These are phyloP conservation scores for Stigmatopora argus DNA, from an alignment of 2,113 vertebrate genomes.

Conservation along the genomic window DNA sequence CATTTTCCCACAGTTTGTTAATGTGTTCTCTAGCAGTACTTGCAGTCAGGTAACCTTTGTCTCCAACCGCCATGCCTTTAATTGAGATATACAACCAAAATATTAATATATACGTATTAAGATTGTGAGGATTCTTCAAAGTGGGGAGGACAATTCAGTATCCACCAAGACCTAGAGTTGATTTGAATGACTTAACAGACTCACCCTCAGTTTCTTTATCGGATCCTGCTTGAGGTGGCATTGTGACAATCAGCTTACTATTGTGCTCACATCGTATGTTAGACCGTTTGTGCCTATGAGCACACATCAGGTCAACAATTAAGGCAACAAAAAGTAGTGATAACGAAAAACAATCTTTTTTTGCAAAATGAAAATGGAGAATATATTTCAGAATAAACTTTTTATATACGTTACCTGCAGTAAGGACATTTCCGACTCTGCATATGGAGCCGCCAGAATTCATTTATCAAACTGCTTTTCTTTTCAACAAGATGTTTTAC, in stretches of 20 bases:
- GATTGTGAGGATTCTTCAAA: not conserved
- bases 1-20: slow-evolving; percentile 80
- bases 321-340: not conserved
- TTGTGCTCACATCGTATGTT: slow-evolving; percentile 86
- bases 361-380: not conserved
- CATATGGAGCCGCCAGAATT: slow-evolving; percentile 86
- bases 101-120: not conserved
- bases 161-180: not conserved
- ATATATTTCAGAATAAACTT: not conserved
- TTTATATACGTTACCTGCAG: slow-evolving; percentile 77
- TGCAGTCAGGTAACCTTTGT: slow-evolving; percentile 84
- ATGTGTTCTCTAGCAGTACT: slow-evolving; percentile 79
- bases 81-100: slow-evolving; percentile 16
- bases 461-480: slow-evolving; percentile 72
- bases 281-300: slow-evolving; percentile 70
- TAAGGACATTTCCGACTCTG: slow-evolving; percentile 77
- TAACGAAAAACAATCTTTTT: not conserved
- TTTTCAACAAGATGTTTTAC: slow-evolving; percentile 88
- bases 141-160: no score
- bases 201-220: slow-evolving; percentile 31
- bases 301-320: not conserved
- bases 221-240: slow-evolving; percentile 49
- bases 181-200: not conserved
- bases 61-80: slow-evolving; percentile 71
- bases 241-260: slow-evolving; percentile 83